Conservation (phyloP, 2,797 vertebrate genomes). For the Sebastes diaconus region DNA sequence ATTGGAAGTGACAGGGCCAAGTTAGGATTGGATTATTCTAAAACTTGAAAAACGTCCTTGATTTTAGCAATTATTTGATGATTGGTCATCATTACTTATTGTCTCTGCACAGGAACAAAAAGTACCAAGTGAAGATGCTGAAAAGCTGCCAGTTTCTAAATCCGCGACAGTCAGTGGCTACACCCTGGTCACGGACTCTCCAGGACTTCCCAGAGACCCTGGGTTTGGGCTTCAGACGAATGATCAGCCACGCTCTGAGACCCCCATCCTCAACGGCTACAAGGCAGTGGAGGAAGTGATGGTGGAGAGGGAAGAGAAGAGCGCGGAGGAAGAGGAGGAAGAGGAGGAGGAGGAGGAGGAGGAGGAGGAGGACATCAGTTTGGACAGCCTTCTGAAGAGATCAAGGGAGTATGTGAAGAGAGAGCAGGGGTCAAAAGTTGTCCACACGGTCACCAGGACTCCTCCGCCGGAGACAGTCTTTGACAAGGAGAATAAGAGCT, state of each 20-base stretch:
- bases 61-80: not conserved
- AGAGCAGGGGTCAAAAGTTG: constrained; percentile 80
- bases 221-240: constrained; percentile 28
- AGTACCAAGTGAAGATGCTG: constrained; percentile 42
- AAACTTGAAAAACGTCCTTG: not conserved
- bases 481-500: constrained; percentile 85
- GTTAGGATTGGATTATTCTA: too few species aligned
- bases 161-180: constrained; percentile 68
- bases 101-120: constrained; percentile 78
- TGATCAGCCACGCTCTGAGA: constrained; percentile 20
- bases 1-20: too few species aligned
- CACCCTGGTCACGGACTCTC: constrained; percentile 70
- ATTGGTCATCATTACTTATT: not conserved
- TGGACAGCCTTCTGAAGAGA: constrained; percentile 91
- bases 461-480: constrained; percentile 73
- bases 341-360: constrained; percentile 65
- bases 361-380: constrained; percentile 83
- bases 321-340: constrained; percentile 59
- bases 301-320: constrained; percentile 51
- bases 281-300: constrained; percentile 26
- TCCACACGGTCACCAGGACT: constrained; percentile 32
- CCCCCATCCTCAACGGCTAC: constrained; percentile 32
- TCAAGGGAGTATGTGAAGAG: constrained; percentile 89
- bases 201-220: constrained; percentile 57
- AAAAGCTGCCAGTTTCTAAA: constrained; percentile 59